Evolutionary conservation across 1,140 invertebrate species (phyloP).

Genomic region (Ridgeia piscesae): DNA sequence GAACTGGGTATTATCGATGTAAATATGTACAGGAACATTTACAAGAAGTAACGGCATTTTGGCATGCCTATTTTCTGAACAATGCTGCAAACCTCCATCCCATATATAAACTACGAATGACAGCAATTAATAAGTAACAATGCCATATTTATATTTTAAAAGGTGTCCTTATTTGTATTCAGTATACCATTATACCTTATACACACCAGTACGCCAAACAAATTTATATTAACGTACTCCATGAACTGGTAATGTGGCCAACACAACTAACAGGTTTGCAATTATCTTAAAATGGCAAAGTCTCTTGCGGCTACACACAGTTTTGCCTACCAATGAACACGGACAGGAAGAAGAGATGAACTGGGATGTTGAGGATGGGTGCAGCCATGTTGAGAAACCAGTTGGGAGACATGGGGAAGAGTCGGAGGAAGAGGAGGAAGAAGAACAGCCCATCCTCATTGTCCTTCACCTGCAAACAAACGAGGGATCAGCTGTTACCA

Average conservation of each 20-base stretch:
- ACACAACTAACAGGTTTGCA: background rate
- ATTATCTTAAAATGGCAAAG: background rate
- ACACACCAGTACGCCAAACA: too few species aligned
- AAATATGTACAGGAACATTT: background rate
- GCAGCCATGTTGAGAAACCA: conserved; percentile 69
- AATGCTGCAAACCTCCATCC: background rate
- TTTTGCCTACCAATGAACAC: conserved; percentile 64
- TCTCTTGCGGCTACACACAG: background rate
- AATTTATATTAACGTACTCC: too few species aligned
- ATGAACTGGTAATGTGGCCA: background rate
- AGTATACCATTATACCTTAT: too few species aligned
- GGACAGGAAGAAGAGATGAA: conserved; percentile 66
- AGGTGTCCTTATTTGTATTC: too few species aligned
- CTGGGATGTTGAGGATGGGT: conserved; percentile 66
- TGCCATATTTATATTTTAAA: too few species aligned
- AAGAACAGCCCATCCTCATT: conserved; percentile 63
- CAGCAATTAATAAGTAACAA: too few species aligned
- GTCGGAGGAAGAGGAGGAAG: conserved; percentile 66
- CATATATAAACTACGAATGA: background rate
- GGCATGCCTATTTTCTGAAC: background rate
- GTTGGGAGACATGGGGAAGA: conserved; percentile 72
- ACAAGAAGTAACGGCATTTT: background rate
- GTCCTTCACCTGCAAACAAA: conserved; percentile 60
- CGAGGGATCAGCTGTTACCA: background rate
- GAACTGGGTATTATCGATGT: background rate